Evolutionary conservation across 2,888 invertebrate genomes (phyloP), one percentile per base, ranked within the genome.

Genomic region (Pseudanteris insignis): DNA sequence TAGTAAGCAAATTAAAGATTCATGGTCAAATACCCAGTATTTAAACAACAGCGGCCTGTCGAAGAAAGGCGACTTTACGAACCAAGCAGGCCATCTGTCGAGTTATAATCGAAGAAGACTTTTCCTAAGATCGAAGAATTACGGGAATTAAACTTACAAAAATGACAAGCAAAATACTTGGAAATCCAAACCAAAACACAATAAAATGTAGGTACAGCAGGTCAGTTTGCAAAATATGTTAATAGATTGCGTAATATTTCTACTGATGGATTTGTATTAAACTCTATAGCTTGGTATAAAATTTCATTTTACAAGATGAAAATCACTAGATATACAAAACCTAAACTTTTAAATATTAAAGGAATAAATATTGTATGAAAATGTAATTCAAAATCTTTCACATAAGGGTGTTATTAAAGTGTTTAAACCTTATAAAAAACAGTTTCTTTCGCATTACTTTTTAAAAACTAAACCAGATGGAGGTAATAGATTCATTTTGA

Each of bases 1-100:
- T 13, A 21, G 38, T 8, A 43, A 51, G 9, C 25, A 29, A 7
- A 14, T 58, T 2, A 58, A 51, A 8, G 18, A 32, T n/a, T 9
- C 9, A 1, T 2, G 8, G 3, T 26, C 26, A 1, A n/a, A 11
- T n/a, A 41, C 10, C 1, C 15, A 26, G 8, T 32, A 28, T 37
- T 48, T 47, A 57, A 57, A 57, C 47, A 6, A 1, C 10, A 41
- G n/a, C n/a, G 8, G 34, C 41, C 44, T 44, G 33, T 38, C 34
- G 26, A 41, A 14, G 25, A 43, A 25, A 43, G 41, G 41, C 59
- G 51, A 50, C 13, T 43, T 46, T 14, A 36, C 26, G 40, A 26
- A 21, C 29, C 13, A 33, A 10, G 1, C 34, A 44, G 44, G 44
- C 44, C 5, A 33, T 6, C 8, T 21, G 2, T 12, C 1, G 24